Evolutionary conservation across 2,113 vertebrate species (phyloP).

Genomic region (Chloroceryle aenea): DNA sequence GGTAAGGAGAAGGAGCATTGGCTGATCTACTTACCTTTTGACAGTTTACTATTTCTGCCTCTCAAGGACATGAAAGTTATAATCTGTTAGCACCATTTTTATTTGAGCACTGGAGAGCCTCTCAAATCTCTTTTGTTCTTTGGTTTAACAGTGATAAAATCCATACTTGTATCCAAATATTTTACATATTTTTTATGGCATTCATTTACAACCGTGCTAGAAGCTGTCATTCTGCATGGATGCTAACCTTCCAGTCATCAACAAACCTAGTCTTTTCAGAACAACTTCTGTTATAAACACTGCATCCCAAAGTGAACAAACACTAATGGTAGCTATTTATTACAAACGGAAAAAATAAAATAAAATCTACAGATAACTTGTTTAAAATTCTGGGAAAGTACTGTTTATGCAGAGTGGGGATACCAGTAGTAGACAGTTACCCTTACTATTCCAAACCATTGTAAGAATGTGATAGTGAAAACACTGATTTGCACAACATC

Average conservation of each 20-base stretch:
- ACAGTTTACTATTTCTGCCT: neutral
- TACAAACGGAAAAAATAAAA: neutral
- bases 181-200: neutral
- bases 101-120: neutral
- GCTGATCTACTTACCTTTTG: neutral
- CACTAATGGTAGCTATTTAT: neutral
- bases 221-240: neutral
- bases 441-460: neutral
- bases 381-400: neutral
- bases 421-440: neutral
- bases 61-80: neutral
- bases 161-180: neutral
- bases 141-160: neutral
- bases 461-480: neutral
- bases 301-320: neutral
- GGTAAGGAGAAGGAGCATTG: neutral
- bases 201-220: neutral
- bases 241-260: neutral
- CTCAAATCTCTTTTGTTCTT: neutral
- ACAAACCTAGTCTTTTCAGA: neutral
- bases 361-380: neutral
- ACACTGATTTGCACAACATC: neutral
- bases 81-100: neutral
- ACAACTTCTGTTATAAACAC: neutral
- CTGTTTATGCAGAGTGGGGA: neutral